These are phyloP conservation scores for Hermaeophaga mercurialis DNA, from an alignment of 2,888 invertebrate species.

Conservation along the genomic window DNA sequence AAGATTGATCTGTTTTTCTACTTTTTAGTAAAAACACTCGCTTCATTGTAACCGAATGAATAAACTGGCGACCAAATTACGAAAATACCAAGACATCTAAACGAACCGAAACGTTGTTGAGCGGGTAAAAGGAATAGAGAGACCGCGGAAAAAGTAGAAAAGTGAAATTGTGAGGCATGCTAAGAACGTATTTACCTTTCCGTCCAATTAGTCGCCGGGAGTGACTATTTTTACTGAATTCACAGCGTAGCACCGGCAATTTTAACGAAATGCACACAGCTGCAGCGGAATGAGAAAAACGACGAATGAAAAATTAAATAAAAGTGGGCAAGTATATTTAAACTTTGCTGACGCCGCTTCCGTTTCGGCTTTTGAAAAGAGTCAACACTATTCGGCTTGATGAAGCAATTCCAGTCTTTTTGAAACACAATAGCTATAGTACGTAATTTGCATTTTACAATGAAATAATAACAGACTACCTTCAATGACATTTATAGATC, in stretches of 20 bases:
- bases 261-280: constrained; percentile 40
- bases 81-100: constrained; percentile 15
- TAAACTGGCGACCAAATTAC: constrained; percentile 3
- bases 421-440: neutral
- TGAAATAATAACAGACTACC: neutral
- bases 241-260: constrained; percentile 7
- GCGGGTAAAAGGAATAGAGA: constrained; percentile 7
- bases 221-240: constrained; percentile 38
- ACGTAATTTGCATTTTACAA: neutral
- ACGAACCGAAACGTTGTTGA: constrained; percentile 31
- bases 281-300: constrained; percentile 25
- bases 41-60: neutral
- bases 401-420: constrained; percentile 7
- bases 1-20: too few relatives aligned
- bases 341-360: constrained; percentile 14
- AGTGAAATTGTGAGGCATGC: constrained; percentile 20
- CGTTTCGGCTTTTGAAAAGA: constrained; percentile 7
- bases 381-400: constrained; percentile 7
- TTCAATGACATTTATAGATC: too few relatives aligned
- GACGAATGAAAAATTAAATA: constrained; percentile 24
- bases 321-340: constrained; percentile 12
- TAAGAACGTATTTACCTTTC: constrained; percentile 32
- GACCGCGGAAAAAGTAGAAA: constrained; percentile 25
- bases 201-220: constrained; percentile 34
- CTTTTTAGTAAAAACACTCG: too few relatives aligned